Evolutionary conservation across 1,140 invertebrate genomes (phyloP), one percentile per base, ranked within the genome.

Genomic region (Ceratosolen solmsi): DNA sequence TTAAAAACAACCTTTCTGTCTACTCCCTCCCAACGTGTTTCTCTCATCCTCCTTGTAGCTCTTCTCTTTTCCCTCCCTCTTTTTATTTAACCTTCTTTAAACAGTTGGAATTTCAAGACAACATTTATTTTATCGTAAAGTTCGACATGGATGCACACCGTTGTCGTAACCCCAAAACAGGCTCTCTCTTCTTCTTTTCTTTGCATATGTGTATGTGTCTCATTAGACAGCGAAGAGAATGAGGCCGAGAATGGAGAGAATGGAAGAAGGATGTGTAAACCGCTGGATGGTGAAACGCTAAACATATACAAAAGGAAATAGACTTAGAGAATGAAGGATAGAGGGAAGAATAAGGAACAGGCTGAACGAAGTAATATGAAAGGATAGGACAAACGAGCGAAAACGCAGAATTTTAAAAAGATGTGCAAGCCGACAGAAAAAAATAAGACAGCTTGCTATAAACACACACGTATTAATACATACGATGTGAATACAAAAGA

Each of bases 91-190:
- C 38, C 60, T 60, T 65, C 22, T 46, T 60, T 15, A 30, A 70
- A 51, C 27, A 74, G 56, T 56, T 77, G 68, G 70, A 75, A 83
- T 86, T 86, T 30, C 85, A 63, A 71, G 80, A 75, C 41, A 78
- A 75, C 80, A 70, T 82, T 77, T 78, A 82, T 82, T 82, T 82
- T 82, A 76, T 82, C 63, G 74, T 76, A 82, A 60, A 82, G 74
- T 82, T 82, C 74, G 80, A 82, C 80, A 82, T 70, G 68, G 75
- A 78, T 27, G 63, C 41, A 60, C 70, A 46, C 41, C 17, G 80
- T 76, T 82, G 80, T 82, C 73, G 73, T 82, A 76, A 77, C 73
- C 65, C 73, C 63, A 27, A 77, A 82, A 82, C 73, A 82, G 65
- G 36, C 71, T 80, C 56, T 71, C 20, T 60, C 54, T 75, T 36